Conservation (phyloP, 2,113 vertebrate genomes). For the Scomber scombrus region DNA sequence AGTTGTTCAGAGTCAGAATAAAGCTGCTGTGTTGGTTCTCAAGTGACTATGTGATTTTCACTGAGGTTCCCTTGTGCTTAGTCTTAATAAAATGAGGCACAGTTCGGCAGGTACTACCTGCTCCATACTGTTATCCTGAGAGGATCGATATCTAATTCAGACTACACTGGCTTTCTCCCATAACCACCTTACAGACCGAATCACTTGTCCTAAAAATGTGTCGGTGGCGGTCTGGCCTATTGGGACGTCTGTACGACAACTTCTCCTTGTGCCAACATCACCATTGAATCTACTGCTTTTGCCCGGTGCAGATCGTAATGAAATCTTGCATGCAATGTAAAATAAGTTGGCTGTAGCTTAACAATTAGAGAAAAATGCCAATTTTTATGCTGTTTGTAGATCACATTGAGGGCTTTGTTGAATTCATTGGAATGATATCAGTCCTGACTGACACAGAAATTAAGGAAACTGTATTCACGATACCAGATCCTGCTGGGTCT, state of each 20-base stretch:
- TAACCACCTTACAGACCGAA: conserved; percentile 62
- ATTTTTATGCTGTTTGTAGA: too few relatives aligned
- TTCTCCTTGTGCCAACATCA: background rate
- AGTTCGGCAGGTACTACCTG: conserved; percentile 55
- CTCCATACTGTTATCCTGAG: conserved; percentile 47
- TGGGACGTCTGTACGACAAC: conserved; percentile 57
- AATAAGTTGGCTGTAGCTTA: too few relatives aligned
- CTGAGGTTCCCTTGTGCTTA: background rate
- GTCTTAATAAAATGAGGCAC: conserved; percentile 52
- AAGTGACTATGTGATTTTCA: conserved; percentile 36
- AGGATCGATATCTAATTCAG: conserved; percentile 84
- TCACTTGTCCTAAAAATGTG: conserved; percentile 68
- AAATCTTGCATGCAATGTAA: too few relatives aligned
- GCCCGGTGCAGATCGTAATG: too few relatives aligned
- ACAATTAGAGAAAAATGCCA: too few relatives aligned
- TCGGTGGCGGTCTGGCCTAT: conserved; percentile 55
- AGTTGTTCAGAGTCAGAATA: background rate
- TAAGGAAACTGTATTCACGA: too few relatives aligned
- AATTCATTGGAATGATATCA: too few relatives aligned
- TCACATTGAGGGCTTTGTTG: too few relatives aligned
- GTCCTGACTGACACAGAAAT: too few relatives aligned
- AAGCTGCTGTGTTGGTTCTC: conserved; percentile 21
- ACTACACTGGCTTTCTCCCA: conserved; percentile 67
- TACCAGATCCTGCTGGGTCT: too few relatives aligned
- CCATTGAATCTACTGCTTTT: too few relatives aligned